phyloP scores from a whole-genome alignment of 2,888 invertebrate genomes.

The Glyphotaelius pellucidus region DNA sequence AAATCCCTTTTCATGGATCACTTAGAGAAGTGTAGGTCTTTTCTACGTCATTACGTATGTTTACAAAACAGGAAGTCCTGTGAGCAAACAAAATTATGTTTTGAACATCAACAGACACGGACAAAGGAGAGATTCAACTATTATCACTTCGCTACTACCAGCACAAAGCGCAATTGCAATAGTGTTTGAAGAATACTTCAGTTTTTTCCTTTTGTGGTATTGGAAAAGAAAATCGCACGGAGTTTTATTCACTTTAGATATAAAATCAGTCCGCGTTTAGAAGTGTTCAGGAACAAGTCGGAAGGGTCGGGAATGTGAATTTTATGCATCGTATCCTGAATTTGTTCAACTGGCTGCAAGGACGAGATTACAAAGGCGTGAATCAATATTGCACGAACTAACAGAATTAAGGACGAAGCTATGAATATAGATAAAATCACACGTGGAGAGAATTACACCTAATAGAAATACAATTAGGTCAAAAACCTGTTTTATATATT shows the following conservation, averaged over 20 bases:
- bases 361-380: neutral
- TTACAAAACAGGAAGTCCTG: neutral
- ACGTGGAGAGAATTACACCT: too few relatives aligned
- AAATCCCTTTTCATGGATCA: too few relatives aligned
- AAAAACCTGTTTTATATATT: too few relatives aligned
- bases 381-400: too few relatives aligned
- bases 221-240: neutral
- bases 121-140: neutral
- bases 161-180: neutral
- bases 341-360: neutral
- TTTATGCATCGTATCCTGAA: neutral
- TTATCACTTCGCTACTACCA: neutral
- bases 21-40: too few relatives aligned
- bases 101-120: neutral
- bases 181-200: neutral
- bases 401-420: too few relatives aligned
- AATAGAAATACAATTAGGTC: too few relatives aligned
- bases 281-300: neutral
- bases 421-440: too few relatives aligned
- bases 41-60: too few relatives aligned
- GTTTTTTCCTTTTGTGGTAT: neutral
- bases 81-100: neutral
- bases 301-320: neutral
- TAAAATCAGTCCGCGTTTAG: neutral
- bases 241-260: neutral